A percentile compares a stretch with the other conserved stretches of the same genome.
Evolutionary conservation across 2,797 vertebrate species (phyloP).

Genomic region (Xiphorhynchus erythropygius): DNA sequence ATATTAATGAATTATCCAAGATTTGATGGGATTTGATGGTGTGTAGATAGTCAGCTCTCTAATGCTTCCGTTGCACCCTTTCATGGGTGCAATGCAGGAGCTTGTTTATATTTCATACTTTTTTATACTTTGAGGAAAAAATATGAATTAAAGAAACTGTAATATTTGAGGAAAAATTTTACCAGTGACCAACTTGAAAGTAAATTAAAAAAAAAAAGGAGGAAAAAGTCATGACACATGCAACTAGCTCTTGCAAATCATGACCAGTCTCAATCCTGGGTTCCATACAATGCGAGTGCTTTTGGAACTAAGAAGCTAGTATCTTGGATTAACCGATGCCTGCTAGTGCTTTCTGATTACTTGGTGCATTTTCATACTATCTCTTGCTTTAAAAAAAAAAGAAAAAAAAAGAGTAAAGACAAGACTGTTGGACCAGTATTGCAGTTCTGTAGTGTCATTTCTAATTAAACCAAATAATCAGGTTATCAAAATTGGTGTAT

Average conservation of each 20-base stretch:
- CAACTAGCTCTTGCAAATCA: constrained; percentile 72
- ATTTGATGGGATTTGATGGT: constrained; percentile 83
- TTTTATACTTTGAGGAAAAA: constrained; percentile 89
- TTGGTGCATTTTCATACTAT: constrained; percentile 78
- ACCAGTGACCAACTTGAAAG: constrained; percentile 75
- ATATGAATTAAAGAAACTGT: constrained; percentile 75
- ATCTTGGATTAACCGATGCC: constrained; percentile 79
- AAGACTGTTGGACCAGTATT: constrained; percentile 89
- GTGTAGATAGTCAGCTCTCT: constrained; percentile 83
- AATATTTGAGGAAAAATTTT: constrained; percentile 74
- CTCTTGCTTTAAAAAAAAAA: constrained; percentile 76
- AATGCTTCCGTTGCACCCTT: constrained; percentile 79
- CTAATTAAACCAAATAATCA: constrained; percentile 85
- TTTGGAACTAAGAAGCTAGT: constrained; percentile 79
- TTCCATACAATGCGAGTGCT: constrained; percentile 74
- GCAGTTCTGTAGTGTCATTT: constrained; percentile 85
- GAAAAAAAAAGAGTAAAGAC: constrained; percentile 72
- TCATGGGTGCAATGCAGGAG: constrained; percentile 77
- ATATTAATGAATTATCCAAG: constrained; percentile 81
- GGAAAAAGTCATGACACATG: constrained; percentile 60
- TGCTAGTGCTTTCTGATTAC: constrained; percentile 84
- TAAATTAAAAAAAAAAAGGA: constrained; percentile 54
- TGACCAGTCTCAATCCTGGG: constrained; percentile 66
- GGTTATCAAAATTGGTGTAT: constrained; percentile 87
- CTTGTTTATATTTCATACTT: constrained; percentile 94